phyloP scores from a whole-genome alignment of 2,888 invertebrate genomes.

The Agrochola circellaris region DNA sequence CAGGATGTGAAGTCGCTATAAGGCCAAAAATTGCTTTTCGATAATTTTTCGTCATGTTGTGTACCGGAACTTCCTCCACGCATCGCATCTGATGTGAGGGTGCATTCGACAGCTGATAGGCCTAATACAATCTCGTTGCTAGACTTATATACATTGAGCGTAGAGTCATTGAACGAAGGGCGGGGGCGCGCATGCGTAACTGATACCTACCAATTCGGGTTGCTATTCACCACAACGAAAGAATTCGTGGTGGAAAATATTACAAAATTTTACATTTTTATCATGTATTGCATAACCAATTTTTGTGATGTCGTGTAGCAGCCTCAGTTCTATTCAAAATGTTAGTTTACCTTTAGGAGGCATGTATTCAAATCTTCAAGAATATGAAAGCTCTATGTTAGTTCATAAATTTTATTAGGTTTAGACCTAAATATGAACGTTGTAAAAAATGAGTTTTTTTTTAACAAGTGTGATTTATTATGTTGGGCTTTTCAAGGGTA shows the following conservation, averaged over 20 bases:
- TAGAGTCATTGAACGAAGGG: conserved; percentile 87
- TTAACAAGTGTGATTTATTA: background rate
- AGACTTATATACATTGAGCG: conserved; percentile 70
- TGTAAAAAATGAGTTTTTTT: background rate
- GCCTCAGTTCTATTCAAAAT: background rate
- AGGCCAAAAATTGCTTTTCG: conserved; percentile 34
- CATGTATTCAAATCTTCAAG: background rate
- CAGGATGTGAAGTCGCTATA: background rate
- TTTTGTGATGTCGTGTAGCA: conserved; percentile 2
- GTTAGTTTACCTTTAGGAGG: background rate
- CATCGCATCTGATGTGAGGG: conserved; percentile 45
- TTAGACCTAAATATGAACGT: background rate
- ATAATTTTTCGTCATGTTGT: conserved; percentile 27
- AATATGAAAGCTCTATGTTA: background rate
- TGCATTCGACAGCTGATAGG: conserved; percentile 66
- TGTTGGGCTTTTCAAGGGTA: conserved; percentile 44
- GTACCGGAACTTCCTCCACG: conserved; percentile 50
- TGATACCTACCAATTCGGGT: conserved; percentile 68
- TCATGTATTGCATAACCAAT: conserved; percentile 2
- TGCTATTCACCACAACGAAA: conserved; percentile 62
- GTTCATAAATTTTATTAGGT: conserved; percentile 1
- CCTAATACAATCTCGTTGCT: conserved; percentile 64
- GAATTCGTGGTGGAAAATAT: conserved; percentile 60
- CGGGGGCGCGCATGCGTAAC: conserved; percentile 84
- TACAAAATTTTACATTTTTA: conserved; percentile 15